phyloP scores from a whole-genome alignment of 2,888 invertebrate genomes.

The Pandemis corylana region DNA sequence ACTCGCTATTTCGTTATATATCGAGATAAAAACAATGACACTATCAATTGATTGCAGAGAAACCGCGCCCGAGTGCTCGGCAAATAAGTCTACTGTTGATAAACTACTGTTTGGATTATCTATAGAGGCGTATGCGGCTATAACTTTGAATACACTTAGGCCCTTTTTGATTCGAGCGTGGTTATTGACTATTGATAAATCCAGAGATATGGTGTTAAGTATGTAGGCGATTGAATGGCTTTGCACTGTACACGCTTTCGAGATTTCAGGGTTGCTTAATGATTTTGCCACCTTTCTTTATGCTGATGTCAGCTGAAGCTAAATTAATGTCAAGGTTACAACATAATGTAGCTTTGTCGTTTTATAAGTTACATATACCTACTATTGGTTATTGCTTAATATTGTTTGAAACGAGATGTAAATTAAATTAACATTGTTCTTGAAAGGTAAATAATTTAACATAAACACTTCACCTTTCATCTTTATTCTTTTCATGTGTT shows the following conservation, averaged over 20 bases:
- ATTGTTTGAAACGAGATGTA: too few species aligned
- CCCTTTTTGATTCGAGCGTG: neutral
- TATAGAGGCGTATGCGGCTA: neutral
- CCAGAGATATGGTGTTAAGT: slow-evolving; percentile 5
- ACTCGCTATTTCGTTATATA: neutral
- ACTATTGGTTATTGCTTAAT: too few species aligned
- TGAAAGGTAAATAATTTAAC: too few species aligned
- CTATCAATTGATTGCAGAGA: slow-evolving; percentile 17
- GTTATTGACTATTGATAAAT: neutral
- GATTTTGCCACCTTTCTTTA: too few species aligned
- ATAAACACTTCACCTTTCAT: too few species aligned
- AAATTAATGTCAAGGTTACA: too few species aligned
- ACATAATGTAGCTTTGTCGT: too few species aligned
- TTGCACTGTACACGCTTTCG: neutral
- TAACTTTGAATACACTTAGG: neutral
- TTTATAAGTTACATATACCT: too few species aligned
- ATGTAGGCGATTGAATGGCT: neutral
- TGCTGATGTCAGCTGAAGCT: too few species aligned
- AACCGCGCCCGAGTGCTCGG: neutral
- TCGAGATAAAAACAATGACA: slow-evolving; percentile 15
- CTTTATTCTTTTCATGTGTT: too few species aligned
- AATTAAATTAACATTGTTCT: too few species aligned
- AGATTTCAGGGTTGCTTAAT: neutral
- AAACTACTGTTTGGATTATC: slow-evolving; percentile 2
- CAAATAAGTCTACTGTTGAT: slow-evolving; percentile 11